Base-by-base conservation (phyloP, 2,797 vertebrate genomes). In the Zenarchopterus dispar region DNA sequence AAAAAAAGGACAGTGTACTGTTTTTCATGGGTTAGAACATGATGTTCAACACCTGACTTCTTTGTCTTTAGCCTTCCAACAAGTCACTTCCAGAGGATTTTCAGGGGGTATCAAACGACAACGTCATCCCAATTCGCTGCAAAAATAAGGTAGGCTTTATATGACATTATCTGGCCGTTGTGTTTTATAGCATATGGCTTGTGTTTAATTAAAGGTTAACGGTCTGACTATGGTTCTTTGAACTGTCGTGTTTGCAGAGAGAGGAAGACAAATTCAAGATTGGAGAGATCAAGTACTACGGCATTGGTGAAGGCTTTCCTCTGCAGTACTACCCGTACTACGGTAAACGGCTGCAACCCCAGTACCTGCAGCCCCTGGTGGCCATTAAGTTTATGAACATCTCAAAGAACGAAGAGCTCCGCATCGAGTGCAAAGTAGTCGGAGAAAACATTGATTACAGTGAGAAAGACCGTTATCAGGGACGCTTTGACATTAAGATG, bases 301-400 rank as follows among this genome's bases (percentile, higher is more conserved):
- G 97, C 23, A 1, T 98, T 10, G 78, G 33, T 0, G 16, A 78
- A 0, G 97, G 97, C 43, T 99, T 98, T 11, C 96, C 95, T 3
- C 94, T 99, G 41, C 96, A 98, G 86, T 99, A 98, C 85, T 99
- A 99, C 75, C 98, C 98, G 0, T 99, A 99, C 90, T 99, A 99
- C 0, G 98, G 98, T 73, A 97, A 93, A 70, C 89, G 88, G 49
- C 91, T 99, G 83, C 98, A 99, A 46, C 91, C 94, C 0, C 33
- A 91, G 21, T 99, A 99, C 91, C 95, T 96, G 75, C 97, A 99
- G 92, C 98, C 97, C 0, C 93, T 99, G 84, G 88, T 99, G 91
- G 98, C 95, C 0, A 93, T 99, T 48, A 95, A 98, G 88, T 98
- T 99, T 71, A 88, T 82, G 86, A 99, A 98, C 92, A 74, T 98